Evolutionary conservation across 2,888 invertebrate species (phyloP), one percentile per base, ranked within the genome.

Genomic region (Tetragnatha montana): DNA sequence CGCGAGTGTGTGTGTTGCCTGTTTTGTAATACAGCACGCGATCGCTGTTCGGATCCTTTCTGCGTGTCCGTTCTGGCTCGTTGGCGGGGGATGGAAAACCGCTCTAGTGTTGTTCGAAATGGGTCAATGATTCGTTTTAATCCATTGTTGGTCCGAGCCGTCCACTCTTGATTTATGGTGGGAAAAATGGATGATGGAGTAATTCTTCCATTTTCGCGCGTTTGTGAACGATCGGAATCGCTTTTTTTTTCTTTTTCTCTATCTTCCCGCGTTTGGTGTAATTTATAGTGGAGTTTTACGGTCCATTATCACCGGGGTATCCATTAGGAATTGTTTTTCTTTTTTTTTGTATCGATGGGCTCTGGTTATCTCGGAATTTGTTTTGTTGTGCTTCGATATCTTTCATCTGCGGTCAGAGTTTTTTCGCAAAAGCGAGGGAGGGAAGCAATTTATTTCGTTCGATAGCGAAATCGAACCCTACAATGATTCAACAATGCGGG

Each of bases 71-170:
- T 89, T 89, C 85, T 71, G 76, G 69, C 51, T 81, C 73, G 81
- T 69, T 81, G 81, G 70, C 21, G 75, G 70, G 76, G 81, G 85
- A 89, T 89, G 76, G 73, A 85, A 73, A 84, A 68, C 60, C 14
- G 73, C 70, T n/a, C 60, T 21, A 50, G 74, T 73, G 73, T 17
- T 71, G 81, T 85, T 76, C 81, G 80, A 89, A 89, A 89, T 89
- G 85, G 89, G 89, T 89, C 89, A 89, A 49, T 76, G 89, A 86
- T 89, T 89, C 81, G 35, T 80, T 85, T 35, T 89, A 81, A 85
- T 85, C 81, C 70, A 85, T 89, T 89, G 85, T 89, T 85, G 35
- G 73, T 68, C 47, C 78, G 74, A 83, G 21, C 70, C 51, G 69
- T 47, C 22, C 22, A 47, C 47, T 47, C 78, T 70, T 85, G 51